Conservation (phyloP, 2,888 invertebrate species). For the Orthonychiurus folsomi region DNA sequence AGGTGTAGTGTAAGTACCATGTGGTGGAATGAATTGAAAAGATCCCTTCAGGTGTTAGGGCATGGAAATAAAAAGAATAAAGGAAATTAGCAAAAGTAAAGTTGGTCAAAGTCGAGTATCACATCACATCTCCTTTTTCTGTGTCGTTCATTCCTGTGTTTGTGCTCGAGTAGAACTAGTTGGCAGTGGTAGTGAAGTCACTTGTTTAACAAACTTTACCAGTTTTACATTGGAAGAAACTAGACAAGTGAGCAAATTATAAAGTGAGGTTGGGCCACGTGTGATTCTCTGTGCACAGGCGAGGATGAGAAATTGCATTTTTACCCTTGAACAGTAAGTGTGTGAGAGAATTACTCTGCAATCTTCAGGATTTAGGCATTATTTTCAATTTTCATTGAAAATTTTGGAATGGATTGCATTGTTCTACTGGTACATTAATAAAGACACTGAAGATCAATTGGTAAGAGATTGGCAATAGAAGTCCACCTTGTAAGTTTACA, state of each 20-base stretch:
- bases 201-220: too few species aligned
- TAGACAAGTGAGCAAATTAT: not conserved
- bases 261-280: not conserved
- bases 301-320: not conserved
- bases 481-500: not conserved
- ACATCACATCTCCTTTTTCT: not conserved
- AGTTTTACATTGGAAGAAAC: not conserved
- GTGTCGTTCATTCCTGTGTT: not conserved
- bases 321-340: not conserved
- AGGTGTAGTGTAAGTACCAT: not conserved
- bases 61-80: too few species aligned
- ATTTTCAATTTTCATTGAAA: not conserved
- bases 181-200: too few species aligned
- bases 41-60: too few species aligned
- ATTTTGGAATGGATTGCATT: too few species aligned
- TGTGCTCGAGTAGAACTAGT: not conserved
- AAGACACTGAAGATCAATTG: not conserved
- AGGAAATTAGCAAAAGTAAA: conserved; percentile 7
- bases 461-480: not conserved
- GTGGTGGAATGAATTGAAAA: too few species aligned
- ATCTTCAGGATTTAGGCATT: not conserved
- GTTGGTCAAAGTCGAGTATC: conserved; percentile 11
- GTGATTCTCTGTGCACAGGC: not conserved
- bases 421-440: conserved; percentile 17
- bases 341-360: not conserved